Base-by-base conservation (phyloP, 2,113 vertebrate species). In the Phyllopteryx taeniolatus region DNA sequence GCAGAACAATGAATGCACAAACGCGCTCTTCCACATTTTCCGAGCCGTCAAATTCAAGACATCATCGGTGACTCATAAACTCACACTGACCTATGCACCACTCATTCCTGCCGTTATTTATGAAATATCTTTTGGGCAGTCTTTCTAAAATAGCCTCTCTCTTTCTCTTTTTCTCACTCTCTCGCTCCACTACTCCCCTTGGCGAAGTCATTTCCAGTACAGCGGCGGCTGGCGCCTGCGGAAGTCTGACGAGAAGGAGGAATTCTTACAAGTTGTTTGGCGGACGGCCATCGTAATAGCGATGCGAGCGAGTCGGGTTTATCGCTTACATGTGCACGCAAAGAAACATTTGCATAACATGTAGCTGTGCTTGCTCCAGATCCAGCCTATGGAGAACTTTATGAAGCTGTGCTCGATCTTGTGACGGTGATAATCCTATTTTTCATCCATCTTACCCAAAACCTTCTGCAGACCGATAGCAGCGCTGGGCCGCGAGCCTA, bases 91-190 rank as follows among this genome's bases (percentile, higher is more conserved):
- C 87, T 62, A 56, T 73, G 46, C 73, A 65, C 64, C 77, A 77
- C 77, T 80, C 85, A 85, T 88, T 90, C 72, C 67, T 90, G 80
- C 84, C 85, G 79, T 89, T 86, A 90, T 91, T 90, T 80, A 85
- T 87, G 70, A 81, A 85, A 90, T 87, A 79, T 90, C 86, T 91
- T 88, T 82, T 78, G 71, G 82, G 81, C 59, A 86, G 83, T 78
- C 64, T 66, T 86, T 87, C 83, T 84, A 88, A 91, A 92, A 90
- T 88, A 86, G 88, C 64, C 63, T 46, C 42, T n/a, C 33, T 2
- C 54, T 57, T 8, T 22, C 54, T 80, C 68, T 73, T 59, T 63
- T 67, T 71, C 67, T 76, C 62, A 2, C 42, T 80, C 69, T 73
- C 65, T 61, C 70, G 71, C 67, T 74, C 77, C 73, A 68, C 72